These are phyloP conservation scores for Dysidea cf. avara DNA, from an alignment of 37 sponge, comb jelly and placozoan species.

Conservation along the genomic window DNA sequence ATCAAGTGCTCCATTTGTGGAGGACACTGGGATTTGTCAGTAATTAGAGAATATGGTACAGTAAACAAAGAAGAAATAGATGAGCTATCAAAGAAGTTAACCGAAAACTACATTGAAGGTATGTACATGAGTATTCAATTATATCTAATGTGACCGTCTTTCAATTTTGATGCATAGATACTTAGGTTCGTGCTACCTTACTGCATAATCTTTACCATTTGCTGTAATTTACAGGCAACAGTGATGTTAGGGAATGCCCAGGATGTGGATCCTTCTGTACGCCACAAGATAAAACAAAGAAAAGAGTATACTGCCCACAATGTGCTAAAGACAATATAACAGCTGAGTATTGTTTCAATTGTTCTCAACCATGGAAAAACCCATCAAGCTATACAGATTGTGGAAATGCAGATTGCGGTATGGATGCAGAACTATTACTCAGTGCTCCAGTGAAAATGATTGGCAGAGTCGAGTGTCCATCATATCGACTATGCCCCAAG, in stretches of 20 bases:
- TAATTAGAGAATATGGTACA: constrained; percentile 24
- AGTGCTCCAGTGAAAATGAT: constrained; percentile 29
- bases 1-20: constrained; percentile 24
- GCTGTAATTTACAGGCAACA: too few relatives aligned
- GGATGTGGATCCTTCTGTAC: constrained; percentile 37
- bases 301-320: constrained; percentile 22
- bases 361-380: constrained; percentile 44
- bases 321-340: constrained; percentile 23
- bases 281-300: constrained; percentile 8
- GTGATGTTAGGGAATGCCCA: constrained; percentile 50
- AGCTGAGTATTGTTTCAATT: constrained; percentile 39
- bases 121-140: too few relatives aligned
- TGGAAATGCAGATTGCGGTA: constrained; percentile 49
- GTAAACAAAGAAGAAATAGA: constrained; percentile 19
- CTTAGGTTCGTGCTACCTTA: too few relatives aligned
- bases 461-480: constrained; percentile 34
- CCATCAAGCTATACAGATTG: constrained; percentile 16
- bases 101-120: constrained; percentile 27
- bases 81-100: constrained; percentile 7
- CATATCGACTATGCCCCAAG: constrained; percentile 32
- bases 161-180: too few relatives aligned
- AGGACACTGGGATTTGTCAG: constrained; percentile 28
- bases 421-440: constrained; percentile 16
- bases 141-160: too few relatives aligned
- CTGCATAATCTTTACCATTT: too few relatives aligned